Evolutionary conservation across 2,113 vertebrate species (phyloP).

Genomic region (Butorides virescens): DNA sequence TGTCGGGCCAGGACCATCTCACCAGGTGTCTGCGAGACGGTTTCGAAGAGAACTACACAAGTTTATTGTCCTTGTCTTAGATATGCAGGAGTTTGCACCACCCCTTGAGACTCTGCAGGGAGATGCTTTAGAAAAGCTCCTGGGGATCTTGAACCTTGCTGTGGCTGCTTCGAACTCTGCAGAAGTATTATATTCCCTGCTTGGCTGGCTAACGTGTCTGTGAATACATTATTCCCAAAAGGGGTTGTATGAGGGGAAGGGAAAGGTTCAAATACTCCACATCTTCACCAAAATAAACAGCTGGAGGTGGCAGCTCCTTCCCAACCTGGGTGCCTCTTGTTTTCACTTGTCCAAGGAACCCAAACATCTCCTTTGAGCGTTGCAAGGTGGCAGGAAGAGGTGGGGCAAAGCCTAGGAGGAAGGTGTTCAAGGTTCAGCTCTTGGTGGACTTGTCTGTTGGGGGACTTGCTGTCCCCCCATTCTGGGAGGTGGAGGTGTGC

Average conservation of each 20-base stretch:
- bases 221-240: background rate
- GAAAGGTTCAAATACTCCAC: background rate
- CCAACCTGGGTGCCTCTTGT: background rate
- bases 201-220: fast-evolving
- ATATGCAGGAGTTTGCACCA: background rate
- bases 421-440: background rate
- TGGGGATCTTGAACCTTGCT: background rate
- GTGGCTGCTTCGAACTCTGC: background rate
- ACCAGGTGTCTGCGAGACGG: background rate
- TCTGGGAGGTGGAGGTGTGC: background rate
- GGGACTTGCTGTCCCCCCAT: background rate
- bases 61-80: background rate
- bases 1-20: background rate
- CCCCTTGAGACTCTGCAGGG: background rate
- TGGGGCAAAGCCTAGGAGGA: background rate
- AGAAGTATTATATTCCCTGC: background rate
- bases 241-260: background rate
- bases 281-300: background rate
- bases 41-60: background rate
- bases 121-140: background rate
- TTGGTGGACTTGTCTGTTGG: background rate
- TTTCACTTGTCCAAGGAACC: background rate
- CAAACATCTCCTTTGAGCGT: background rate
- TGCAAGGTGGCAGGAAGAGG: background rate
- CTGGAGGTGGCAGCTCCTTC: background rate